Evolutionary conservation across 92 coral and sea anemone species (phyloP).

Genomic region (Plumapathes pennacea): DNA sequence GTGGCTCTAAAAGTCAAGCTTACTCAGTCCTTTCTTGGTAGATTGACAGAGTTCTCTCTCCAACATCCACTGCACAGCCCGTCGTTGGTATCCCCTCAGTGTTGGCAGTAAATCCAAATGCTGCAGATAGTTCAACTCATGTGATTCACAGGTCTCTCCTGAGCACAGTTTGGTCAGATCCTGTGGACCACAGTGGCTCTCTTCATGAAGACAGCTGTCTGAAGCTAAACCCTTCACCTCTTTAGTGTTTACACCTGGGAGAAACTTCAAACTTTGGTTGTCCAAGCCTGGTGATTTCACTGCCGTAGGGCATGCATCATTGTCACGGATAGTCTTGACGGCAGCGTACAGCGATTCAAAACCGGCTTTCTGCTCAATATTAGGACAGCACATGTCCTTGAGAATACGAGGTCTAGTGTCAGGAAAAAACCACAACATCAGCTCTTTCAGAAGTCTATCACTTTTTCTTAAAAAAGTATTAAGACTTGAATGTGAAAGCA

Average conservation of each 20-base stretch:
- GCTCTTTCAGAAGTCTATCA: slow-evolving; percentile 62
- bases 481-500: slow-evolving; percentile 58
- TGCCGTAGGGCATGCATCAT: not conserved
- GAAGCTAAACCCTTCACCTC: too few relatives aligned
- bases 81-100: slow-evolving; percentile 78
- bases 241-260: not conserved
- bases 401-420: not conserved
- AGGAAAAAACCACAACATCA: slow-evolving; percentile 71
- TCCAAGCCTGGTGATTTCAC: not conserved
- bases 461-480: slow-evolving; percentile 50
- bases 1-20: too few relatives aligned
- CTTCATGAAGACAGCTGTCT: not conserved
- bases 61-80: slow-evolving; percentile 89
- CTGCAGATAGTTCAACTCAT: slow-evolving; percentile 30
- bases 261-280: not conserved
- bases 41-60: slow-evolving; percentile 50
- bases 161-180: too few relatives aligned
- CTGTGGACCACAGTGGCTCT: not conserved
- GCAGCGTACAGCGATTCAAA: slow-evolving; percentile 74
- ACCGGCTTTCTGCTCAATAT: slow-evolving; percentile 12
- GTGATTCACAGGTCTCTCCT: not conserved
- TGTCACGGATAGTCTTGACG: slow-evolving; percentile 48
- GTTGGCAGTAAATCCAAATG: slow-evolving; percentile 74
- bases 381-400: not conserved
- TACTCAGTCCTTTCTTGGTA: not conserved